These are phyloP conservation scores for Clunio marinus DNA, from an alignment of 2,888 invertebrate genomes.

Conservation along the genomic window DNA sequence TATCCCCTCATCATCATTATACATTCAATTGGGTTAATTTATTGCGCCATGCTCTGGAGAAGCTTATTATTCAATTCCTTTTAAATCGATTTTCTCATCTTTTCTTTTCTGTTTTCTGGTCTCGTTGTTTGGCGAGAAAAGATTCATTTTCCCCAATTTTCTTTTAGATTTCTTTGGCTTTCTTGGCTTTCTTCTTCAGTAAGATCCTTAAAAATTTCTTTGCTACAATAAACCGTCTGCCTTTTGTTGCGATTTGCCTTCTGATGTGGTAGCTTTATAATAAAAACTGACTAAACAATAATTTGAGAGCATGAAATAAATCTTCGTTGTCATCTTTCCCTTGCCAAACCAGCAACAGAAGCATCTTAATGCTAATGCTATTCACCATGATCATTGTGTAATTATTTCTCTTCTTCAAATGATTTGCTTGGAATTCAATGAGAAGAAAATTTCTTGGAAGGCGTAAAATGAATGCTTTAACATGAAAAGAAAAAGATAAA, in stretches of 20 bases:
- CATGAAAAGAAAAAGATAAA: too few relatives aligned
- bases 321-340: background rate
- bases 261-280: background rate
- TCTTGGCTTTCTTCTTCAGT: too few relatives aligned
- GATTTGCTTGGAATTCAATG: too few relatives aligned
- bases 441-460: too few relatives aligned
- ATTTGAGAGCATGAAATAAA: background rate
- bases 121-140: background rate
- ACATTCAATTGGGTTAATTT: conserved; percentile 34
- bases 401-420: background rate
- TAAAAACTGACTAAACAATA: background rate
- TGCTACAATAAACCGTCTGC: background rate
- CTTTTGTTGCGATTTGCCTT: background rate
- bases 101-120: background rate
- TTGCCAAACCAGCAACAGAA: too few relatives aligned
- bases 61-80: conserved; percentile 32
- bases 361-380: background rate
- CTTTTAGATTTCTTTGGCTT: background rate
- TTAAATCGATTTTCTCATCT: conserved; percentile 14
- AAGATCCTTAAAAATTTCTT: conserved; percentile 2
- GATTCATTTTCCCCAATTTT: background rate
- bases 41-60: conserved; percentile 18
- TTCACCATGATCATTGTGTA: background rate
- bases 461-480: too few relatives aligned
- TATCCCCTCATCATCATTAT: conserved; percentile 16